Base-by-base conservation (phyloP, 2,113 vertebrate genomes). In the Aramus guarauna region DNA sequence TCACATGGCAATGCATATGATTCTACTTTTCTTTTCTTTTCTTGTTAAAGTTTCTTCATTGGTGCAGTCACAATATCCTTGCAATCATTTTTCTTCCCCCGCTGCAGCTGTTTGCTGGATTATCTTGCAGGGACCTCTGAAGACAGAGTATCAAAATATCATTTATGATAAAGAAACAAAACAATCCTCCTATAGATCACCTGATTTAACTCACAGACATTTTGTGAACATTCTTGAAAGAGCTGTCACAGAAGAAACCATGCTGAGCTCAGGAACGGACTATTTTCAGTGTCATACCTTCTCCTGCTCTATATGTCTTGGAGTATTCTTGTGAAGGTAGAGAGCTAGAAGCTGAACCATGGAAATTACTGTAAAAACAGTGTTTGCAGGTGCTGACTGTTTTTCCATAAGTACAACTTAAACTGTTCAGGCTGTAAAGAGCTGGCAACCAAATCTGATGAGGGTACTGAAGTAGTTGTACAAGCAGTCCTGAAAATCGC, bases 1-100 rank as follows among this genome's bases (percentile, higher is more conserved):
- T 23, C 20, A 67, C 36, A 37, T 1, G 0, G 8, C 12, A 62
- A n/a, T 52, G 13, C 41, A 67, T 6, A 71, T 4, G 12, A 34
- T 37, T 45, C 34, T 62, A 34, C 24, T 47, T 67, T 52, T 34
- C 24, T 52, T n/a, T 32, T 67, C n/a, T 45, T 50, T 27, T 47
- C 3, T 52, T 47, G 6, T n/a, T 63, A 22, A 80, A 32, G 5
- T 81, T 56, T 67, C 41, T 52, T 52, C 16, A 30, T 81, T 85
- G 56, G 13, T 30, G 20, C 18, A 4, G 2, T 72, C 52, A 47
- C 27, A 19, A 3, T 20, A 36, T 10, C 19, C 9, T 56, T 5
- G 1, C 1, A 56, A 45, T 32, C 10, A 26, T 34, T 80, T 50
- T 72, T 69, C 39, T 69, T 85, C 26, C 34, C 27, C 63, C 23